These are phyloP conservation scores for Drosophila ananassae DNA, from an alignment of 1,140 invertebrate genomes.

Conservation along the genomic window DNA sequence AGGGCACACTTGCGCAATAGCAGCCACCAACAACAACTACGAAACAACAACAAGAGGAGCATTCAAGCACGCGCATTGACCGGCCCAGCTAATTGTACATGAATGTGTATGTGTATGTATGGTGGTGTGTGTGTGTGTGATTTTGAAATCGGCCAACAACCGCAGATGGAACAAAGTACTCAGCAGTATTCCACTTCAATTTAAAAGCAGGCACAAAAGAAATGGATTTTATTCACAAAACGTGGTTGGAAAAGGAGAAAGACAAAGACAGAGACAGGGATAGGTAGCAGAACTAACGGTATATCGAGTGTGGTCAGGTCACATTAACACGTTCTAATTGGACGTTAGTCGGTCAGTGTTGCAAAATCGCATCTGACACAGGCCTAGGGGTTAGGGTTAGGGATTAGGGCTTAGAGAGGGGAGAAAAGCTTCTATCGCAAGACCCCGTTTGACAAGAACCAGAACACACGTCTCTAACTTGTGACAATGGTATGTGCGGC, in stretches of 20 bases:
- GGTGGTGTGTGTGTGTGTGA: conserved; percentile 29
- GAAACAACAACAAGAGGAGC: conserved; percentile 24
- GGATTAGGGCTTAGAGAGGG: background rate
- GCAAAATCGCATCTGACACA: conserved; percentile 43
- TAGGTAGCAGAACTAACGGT: conserved; percentile 1
- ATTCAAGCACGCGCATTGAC: conserved; percentile 74
- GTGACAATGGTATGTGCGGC: conserved; percentile 31
- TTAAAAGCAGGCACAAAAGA: conserved; percentile 50
- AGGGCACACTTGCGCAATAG: conserved; percentile 71
- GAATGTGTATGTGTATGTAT: conserved; percentile 19
- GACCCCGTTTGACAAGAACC: background rate
- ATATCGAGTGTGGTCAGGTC: conserved; percentile 38
- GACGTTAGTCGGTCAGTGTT: conserved; percentile 55
- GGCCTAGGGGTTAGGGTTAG: no score
- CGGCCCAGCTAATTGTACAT: conserved; percentile 49
- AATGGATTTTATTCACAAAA: conserved; percentile 47
- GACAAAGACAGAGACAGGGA: conserved; percentile 5
- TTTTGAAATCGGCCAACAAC: conserved; percentile 54
- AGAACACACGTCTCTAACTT: background rate
- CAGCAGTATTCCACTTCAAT: conserved; percentile 43
- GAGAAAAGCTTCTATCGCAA: background rate
- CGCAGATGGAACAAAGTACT: conserved; percentile 43
- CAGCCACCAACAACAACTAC: conserved; percentile 33
- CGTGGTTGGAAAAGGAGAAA: background rate
- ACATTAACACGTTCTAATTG: conserved; percentile 67